These are phyloP conservation scores for Etheostoma perlongum DNA, from an alignment of 2,797 vertebrate genomes.

Conservation along the genomic window DNA sequence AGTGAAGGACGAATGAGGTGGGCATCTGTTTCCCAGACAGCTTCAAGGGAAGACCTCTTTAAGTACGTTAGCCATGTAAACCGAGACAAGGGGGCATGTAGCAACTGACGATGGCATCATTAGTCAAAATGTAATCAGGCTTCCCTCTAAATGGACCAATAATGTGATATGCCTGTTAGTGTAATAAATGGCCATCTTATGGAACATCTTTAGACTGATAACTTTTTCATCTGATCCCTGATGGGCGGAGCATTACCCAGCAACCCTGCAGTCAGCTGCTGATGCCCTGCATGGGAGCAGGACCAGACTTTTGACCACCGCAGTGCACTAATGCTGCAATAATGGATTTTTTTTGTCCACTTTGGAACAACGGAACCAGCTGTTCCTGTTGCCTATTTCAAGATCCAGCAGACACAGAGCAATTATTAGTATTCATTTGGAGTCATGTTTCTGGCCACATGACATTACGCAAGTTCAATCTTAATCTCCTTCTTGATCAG, in stretches of 20 bases:
- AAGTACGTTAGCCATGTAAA: constrained; percentile 37
- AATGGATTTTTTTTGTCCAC: too few relatives aligned
- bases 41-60: constrained; percentile 17
- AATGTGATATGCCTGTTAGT: constrained; percentile 55
- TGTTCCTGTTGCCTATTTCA: too few relatives aligned
- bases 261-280: background rate
- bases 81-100: constrained; percentile 21
- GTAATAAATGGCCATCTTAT: constrained; percentile 57
- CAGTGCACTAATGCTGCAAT: background rate
- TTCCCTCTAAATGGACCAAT: constrained; percentile 42
- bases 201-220: constrained; percentile 56
- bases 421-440: too few relatives aligned
- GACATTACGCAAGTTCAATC: too few relatives aligned
- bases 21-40: constrained; percentile 11
- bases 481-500: too few relatives aligned
- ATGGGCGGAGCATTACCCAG: constrained; percentile 22
- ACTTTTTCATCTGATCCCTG: constrained; percentile 33
- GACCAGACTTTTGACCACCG: background rate
- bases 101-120: constrained; percentile 35
- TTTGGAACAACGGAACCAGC: too few relatives aligned
- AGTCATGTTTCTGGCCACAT: too few relatives aligned
- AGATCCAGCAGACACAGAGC: too few relatives aligned
- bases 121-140: constrained; percentile 61
- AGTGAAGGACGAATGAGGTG: constrained; percentile 14
- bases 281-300: background rate